A percentile compares a stretch with the other conserved stretches of the same genome.
Evolutionary conservation across 2,888 invertebrate genomes (phyloP).

Genomic region (Cecidostiba fungosa): DNA sequence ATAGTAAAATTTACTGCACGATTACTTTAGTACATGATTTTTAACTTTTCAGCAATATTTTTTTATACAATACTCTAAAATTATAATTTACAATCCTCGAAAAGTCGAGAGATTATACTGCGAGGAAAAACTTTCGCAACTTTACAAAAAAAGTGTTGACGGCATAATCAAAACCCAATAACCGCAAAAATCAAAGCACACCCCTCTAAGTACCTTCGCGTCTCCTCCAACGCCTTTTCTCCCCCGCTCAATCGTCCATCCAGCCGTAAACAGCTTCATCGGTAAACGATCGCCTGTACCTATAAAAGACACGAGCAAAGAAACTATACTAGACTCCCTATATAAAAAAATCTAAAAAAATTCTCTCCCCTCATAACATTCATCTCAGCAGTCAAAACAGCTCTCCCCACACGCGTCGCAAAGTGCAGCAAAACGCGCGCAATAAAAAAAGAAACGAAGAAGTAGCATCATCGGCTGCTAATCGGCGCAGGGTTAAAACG

Average conservation of each 20-base stretch:
- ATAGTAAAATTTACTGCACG: too few relatives aligned
- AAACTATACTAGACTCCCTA: background rate
- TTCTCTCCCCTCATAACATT: background rate
- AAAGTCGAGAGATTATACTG: background rate
- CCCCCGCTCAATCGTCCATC: background rate
- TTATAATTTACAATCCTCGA: too few relatives aligned
- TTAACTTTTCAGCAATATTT: too few relatives aligned
- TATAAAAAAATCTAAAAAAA: background rate
- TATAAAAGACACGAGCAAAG: background rate
- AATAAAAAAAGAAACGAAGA: background rate
- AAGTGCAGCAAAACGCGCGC: background rate
- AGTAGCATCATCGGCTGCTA: conserved; percentile 32
- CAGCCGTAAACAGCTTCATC: background rate
- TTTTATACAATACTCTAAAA: too few relatives aligned
- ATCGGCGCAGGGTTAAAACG: conserved; percentile 63
- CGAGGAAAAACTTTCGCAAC: too few relatives aligned
- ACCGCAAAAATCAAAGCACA: background rate
- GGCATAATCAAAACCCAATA: background rate
- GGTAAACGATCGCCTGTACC: background rate
- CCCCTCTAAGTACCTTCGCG: background rate
- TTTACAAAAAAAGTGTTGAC: background rate
- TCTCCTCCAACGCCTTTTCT: background rate
- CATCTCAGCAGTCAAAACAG: background rate
- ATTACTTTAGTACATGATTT: too few relatives aligned
- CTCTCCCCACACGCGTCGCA: background rate